phyloP scores from a whole-genome alignment of 2,888 invertebrate species.

The Hemicrepidius hirtus region DNA sequence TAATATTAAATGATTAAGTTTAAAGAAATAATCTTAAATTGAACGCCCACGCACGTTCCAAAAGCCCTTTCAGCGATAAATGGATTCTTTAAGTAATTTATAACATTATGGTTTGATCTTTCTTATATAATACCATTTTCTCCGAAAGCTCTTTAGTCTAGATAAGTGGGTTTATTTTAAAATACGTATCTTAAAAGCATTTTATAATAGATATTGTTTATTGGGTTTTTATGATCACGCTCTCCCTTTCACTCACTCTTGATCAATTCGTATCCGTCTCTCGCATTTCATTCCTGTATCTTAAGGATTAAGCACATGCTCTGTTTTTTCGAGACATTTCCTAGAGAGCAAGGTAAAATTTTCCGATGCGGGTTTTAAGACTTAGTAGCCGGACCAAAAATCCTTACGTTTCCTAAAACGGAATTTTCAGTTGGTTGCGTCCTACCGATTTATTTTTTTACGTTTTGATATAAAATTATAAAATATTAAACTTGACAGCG shows the following conservation, averaged over 20 bases:
- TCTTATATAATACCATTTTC: background rate
- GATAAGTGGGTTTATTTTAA: background rate
- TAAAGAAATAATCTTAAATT: constrained; percentile 20
- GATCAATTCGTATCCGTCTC: no score
- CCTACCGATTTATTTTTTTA: background rate
- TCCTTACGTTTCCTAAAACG: no score
- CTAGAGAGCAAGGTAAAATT: no score
- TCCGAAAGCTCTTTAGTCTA: background rate
- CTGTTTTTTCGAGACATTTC: no score
- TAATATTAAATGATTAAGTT: constrained; percentile 15
- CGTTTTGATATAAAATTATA: background rate
- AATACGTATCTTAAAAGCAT: background rate
- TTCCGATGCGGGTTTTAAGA: no score
- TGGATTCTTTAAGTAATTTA: constrained; percentile 1
- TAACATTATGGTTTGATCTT: background rate
- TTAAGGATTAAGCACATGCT: no score
- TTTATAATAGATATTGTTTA: no score
- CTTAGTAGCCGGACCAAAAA: no score
- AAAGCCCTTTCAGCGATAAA: constrained; percentile 2
- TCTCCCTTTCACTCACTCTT: no score
- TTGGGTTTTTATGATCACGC: no score
- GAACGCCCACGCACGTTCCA: constrained; percentile 10
- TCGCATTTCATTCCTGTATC: no score
- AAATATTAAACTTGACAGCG: background rate
- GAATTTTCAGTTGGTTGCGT: no score